Evolutionary conservation across 1,140 invertebrate species (phyloP).

Genomic region (Drosophila nigromelanica): DNA sequence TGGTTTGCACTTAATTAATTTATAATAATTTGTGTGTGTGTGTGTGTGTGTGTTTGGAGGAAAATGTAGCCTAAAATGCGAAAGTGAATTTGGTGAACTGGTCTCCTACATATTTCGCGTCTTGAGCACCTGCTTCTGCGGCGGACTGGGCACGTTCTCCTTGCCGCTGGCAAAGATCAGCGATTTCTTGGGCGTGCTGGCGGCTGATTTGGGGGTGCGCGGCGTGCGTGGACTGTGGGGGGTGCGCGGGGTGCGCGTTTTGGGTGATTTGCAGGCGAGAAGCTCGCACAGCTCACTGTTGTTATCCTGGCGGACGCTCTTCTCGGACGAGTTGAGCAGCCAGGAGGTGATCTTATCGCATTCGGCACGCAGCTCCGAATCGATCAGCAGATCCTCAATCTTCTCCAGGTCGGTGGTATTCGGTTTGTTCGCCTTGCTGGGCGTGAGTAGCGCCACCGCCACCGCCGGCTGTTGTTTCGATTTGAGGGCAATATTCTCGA

Average conservation of each 20-base stretch:
- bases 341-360: constrained; percentile 81
- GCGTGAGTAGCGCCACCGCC: constrained; percentile 47
- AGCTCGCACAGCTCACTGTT: constrained; percentile 70
- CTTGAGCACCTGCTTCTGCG: constrained; percentile 82
- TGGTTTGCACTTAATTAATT: constrained; percentile 56
- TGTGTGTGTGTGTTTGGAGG: background rate
- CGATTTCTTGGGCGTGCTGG: constrained; percentile 78
- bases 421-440: constrained; percentile 60
- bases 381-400: constrained; percentile 75
- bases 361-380: constrained; percentile 76
- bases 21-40: constrained; percentile 41
- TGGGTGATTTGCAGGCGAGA: constrained; percentile 65
- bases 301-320: constrained; percentile 74
- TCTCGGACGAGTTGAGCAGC: constrained; percentile 74
- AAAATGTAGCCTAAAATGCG: constrained; percentile 40
- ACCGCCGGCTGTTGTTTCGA: constrained; percentile 66
- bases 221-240: constrained; percentile 69
- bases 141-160: constrained; percentile 78
- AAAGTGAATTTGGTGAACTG: background rate
- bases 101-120: constrained; percentile 69
- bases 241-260: constrained; percentile 55
- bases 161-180: constrained; percentile 74
- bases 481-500: constrained; percentile 81
- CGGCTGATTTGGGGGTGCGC: constrained; percentile 62
- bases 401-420: constrained; percentile 81